Evolutionary conservation across 2,113 vertebrate genomes (phyloP).

Genomic region (Diadophis punctatus): DNA sequence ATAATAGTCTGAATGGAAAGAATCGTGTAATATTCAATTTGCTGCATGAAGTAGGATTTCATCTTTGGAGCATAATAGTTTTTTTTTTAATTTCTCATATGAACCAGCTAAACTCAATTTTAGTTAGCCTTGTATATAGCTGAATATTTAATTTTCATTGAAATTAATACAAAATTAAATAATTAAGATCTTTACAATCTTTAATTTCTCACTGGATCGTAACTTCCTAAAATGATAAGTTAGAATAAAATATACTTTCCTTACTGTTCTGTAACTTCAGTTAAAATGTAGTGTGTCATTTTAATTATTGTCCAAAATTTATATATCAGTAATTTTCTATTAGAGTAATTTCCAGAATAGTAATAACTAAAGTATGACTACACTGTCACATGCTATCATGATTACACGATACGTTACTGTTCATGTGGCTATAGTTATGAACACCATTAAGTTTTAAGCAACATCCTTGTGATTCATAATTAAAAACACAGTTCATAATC

Average conservation of each 20-base stretch:
- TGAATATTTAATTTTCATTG: neutral
- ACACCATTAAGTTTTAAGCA: neutral
- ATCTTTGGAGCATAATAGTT: neutral
- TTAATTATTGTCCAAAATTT: neutral
- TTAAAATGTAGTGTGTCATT: neutral
- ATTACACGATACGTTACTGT: neutral
- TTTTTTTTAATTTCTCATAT: neutral
- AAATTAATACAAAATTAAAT: neutral
- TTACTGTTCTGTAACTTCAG: neutral
- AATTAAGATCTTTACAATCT: neutral
- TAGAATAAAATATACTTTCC: neutral
- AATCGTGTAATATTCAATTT: neutral
- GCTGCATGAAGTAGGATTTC: neutral
- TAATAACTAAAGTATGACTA: neutral
- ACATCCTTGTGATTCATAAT: neutral
- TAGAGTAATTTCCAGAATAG: neutral
- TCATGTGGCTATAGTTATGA: neutral
- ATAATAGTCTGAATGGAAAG: neutral
- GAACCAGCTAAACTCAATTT: neutral
- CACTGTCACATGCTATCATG: neutral
- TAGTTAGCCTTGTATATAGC: neutral
- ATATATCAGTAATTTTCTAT: neutral
- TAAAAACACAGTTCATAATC: neutral
- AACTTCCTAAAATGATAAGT: neutral
- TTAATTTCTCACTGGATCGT: neutral